Evolutionary conservation across 2,113 vertebrate species (phyloP).

Genomic region (Xenus cinereus): DNA sequence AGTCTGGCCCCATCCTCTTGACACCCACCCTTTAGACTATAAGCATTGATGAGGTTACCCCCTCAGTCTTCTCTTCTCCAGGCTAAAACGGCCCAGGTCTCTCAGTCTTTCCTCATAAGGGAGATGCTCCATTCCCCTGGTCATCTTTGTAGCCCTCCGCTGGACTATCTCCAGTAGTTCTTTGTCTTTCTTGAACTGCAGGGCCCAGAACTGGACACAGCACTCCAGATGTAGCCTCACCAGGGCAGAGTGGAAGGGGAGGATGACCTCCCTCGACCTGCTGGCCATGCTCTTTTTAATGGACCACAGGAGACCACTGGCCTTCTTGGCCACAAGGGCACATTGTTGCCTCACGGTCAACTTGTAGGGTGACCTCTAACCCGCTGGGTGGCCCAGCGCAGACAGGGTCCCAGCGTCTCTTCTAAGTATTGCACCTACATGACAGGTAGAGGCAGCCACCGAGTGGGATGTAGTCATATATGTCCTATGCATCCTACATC

Average conservation of each 20-base stretch:
- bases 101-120: background rate
- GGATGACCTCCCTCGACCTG: background rate
- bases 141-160: background rate
- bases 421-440: background rate
- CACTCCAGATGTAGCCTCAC: background rate
- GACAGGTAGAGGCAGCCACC: fast-evolving
- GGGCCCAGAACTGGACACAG: background rate
- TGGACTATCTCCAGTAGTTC: background rate
- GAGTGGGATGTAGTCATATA: background rate
- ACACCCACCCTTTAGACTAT: background rate
- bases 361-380: background rate
- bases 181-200: background rate
- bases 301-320: background rate
- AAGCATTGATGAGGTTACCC: background rate
- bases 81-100: background rate
- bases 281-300: background rate
- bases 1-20: background rate
- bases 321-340: background rate
- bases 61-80: background rate
- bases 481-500: too few species aligned
- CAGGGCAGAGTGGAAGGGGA: background rate
- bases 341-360: background rate
- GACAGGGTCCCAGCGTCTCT: background rate
- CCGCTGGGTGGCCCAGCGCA: fast-evolving
- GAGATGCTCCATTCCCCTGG: background rate